Percentiles rank a stretch among this genome's conserved stretches.
Evolutionary conservation across 2,888 invertebrate genomes (phyloP).

Genomic region (Hydraecia micacea): DNA sequence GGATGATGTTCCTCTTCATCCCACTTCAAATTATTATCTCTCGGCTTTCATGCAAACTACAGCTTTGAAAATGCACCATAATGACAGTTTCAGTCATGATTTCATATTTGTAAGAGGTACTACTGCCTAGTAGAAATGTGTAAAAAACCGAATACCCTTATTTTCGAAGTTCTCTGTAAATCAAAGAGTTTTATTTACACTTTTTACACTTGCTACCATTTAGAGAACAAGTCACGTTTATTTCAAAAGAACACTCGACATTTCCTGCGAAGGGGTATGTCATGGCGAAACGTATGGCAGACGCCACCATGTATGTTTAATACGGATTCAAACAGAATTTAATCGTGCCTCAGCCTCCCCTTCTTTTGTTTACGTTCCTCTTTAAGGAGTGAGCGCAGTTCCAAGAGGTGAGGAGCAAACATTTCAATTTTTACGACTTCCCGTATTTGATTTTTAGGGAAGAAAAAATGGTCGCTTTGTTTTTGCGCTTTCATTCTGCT

Average conservation of each 20-base stretch:
- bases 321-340: constrained; percentile 60
- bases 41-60: too few species aligned
- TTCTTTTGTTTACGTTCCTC: constrained; percentile 53
- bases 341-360: constrained; percentile 44
- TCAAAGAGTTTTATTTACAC: constrained; percentile 31
- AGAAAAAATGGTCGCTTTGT: constrained; percentile 39
- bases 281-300: constrained; percentile 27
- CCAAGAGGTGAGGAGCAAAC: constrained; percentile 56
- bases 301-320: constrained; percentile 46
- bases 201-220: constrained; percentile 13
- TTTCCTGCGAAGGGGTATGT: constrained; percentile 18
- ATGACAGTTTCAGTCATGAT: background rate
- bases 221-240: constrained; percentile 27
- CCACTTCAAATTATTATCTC: background rate
- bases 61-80: background rate
- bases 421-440: constrained; percentile 59
- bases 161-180: constrained; percentile 8
- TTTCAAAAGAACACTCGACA: constrained; percentile 34
- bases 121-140: background rate
- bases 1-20: background rate
- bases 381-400: constrained; percentile 40
- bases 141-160: background rate
- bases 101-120: background rate
- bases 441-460: constrained; percentile 47
- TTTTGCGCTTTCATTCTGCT: constrained; percentile 39